Percentiles rank a stretch among this genome's conserved stretches.
phyloP scores from a whole-genome alignment of 1,140 invertebrate species.

The Habropoda laboriosa region DNA sequence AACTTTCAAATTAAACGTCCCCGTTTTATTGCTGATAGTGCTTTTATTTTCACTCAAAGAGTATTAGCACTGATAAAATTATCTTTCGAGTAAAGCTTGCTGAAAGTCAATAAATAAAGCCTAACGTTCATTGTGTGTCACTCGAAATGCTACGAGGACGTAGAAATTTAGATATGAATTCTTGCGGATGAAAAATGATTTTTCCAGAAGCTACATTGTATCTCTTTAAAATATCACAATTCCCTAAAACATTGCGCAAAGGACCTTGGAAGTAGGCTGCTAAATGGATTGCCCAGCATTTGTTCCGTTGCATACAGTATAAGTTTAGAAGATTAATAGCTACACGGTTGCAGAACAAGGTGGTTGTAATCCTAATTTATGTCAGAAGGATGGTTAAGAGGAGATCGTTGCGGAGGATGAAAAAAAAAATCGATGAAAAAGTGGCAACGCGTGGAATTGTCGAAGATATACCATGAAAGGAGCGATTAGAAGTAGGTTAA shows the following conservation, averaged over 20 bases:
- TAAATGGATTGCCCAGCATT: background rate
- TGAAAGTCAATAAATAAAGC: too few relatives aligned
- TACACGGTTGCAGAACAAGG: background rate
- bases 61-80: too few relatives aligned
- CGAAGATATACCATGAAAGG: background rate
- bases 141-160: too few relatives aligned
- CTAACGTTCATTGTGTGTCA: too few relatives aligned
- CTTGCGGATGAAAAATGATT: background rate
- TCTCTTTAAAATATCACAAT: background rate
- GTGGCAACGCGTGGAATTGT: background rate
- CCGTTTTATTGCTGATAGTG: too few relatives aligned
- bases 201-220: too few relatives aligned
- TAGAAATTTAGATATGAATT: background rate
- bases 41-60: too few relatives aligned
- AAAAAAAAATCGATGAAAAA: background rate
- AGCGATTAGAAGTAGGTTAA: background rate
- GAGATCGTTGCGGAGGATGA: background rate
- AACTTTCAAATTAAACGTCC: too few relatives aligned
- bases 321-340: conserved; percentile 4
- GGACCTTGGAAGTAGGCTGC: background rate
- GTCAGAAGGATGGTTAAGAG: background rate
- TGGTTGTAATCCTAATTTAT: background rate
- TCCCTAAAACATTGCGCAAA: background rate
- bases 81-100: too few relatives aligned
- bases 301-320: background rate